These are phyloP conservation scores for Sardinella longiceps DNA, from an alignment of 2,797 vertebrate species.

Conservation along the genomic window DNA sequence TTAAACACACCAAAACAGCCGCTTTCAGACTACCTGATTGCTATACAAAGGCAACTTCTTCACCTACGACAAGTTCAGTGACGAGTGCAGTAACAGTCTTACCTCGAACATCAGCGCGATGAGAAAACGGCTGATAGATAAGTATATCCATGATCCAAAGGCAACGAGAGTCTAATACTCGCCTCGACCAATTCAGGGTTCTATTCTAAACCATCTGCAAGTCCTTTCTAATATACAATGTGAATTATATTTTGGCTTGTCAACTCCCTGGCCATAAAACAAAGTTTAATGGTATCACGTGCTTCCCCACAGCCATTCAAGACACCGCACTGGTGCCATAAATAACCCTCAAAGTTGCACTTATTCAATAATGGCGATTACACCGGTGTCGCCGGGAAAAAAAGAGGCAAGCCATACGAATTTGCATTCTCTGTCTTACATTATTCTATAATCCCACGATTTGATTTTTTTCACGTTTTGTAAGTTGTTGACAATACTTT, in stretches of 20 bases:
- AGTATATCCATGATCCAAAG: slow-evolving; percentile 69
- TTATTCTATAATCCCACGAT: not conserved
- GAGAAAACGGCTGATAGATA: slow-evolving; percentile 60
- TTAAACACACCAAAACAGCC: not conserved
- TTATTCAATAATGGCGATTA: slow-evolving; percentile 81
- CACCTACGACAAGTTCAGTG: slow-evolving; percentile 45
- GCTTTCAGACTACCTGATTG: slow-evolving; percentile 5
- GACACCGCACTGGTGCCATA: slow-evolving; percentile 89
- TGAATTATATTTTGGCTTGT: slow-evolving; percentile 99
- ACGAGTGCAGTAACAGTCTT: slow-evolving; percentile 77
- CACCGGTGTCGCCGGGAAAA: slow-evolving; percentile 68
- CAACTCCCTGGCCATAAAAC: slow-evolving; percentile 99
- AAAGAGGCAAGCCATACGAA: slow-evolving; percentile 16
- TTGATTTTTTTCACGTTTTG: not conserved
- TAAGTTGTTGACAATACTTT: not conserved
- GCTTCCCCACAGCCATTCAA: slow-evolving; percentile 96
- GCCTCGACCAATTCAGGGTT: slow-evolving; percentile 81
- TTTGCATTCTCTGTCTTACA: not conserved
- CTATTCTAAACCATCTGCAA: slow-evolving; percentile 94
- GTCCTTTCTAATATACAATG: slow-evolving; percentile 99
- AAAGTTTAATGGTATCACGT: slow-evolving; percentile 99
- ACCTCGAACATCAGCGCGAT: slow-evolving; percentile 73
- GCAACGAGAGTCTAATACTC: slow-evolving; percentile 68
- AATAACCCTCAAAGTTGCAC: slow-evolving; percentile 98
- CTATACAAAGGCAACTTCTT: not conserved